These are phyloP conservation scores for Teleogryllus oceanicus DNA, from an alignment of 2,888 invertebrate species.

Conservation along the genomic window DNA sequence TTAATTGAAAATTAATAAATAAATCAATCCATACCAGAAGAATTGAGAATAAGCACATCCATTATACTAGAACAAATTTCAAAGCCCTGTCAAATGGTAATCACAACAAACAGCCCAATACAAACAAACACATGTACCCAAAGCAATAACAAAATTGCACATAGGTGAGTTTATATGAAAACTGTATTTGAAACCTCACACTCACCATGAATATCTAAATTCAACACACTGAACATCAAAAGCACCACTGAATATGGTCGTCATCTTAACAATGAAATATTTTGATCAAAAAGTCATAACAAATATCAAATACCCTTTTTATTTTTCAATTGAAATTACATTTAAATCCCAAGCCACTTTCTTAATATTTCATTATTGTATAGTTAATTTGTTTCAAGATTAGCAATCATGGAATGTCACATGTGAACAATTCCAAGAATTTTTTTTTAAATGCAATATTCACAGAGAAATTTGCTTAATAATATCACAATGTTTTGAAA, in stretches of 20 bases:
- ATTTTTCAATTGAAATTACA: no score
- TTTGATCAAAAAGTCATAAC: neutral
- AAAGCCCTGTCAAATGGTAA: neutral
- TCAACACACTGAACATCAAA: conserved; percentile 38
- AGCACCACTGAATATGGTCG: conserved; percentile 27
- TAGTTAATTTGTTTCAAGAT: no score
- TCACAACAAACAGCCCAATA: no score
- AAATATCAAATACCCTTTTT: no score
- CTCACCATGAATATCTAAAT: conserved; percentile 45
- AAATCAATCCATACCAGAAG: conserved; percentile 31
- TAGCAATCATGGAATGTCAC: no score
- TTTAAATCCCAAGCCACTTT: no score
- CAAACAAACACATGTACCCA: conserved; percentile 23
- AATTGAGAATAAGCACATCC: neutral
- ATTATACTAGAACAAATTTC: conserved; percentile 24
- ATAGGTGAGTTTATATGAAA: no score
- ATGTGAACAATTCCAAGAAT: no score
- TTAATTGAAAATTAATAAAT: conserved; percentile 19
- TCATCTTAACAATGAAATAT: neutral
- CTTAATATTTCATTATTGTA: no score
- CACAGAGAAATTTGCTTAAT: no score
- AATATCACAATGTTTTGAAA: no score
- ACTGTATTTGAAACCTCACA: conserved; percentile 3
- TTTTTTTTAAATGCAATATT: no score
- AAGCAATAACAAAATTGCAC: conserved; percentile 12